Base-by-base conservation (phyloP, 2,888 invertebrate genomes). In the Drosophila birchii region DNA sequence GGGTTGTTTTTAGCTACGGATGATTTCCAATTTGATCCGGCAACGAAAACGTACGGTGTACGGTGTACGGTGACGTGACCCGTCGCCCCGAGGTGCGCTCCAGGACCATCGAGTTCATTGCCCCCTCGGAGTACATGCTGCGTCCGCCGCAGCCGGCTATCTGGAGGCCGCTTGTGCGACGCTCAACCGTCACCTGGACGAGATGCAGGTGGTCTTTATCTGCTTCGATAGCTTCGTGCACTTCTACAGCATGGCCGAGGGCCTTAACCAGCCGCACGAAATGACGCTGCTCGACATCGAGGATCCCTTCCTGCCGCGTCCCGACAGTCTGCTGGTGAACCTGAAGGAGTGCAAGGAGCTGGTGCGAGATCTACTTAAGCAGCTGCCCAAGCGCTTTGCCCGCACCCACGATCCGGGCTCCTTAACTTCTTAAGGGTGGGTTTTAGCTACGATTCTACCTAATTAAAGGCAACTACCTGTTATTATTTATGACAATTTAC, bases 91-190 rank as follows among this genome's bases (percentile, higher is more conserved):
- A 99, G 94, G 96, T 99, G 73, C 96, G 96, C 90, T 96, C 98
- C 3, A 97, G 98, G 62, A 99, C 99, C 2, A 98, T 99, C 74
- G 99, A 99, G 93, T 99, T 98, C 93, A 98, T 99, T 64, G 99
- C 99, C 29, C 98, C 99, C 60, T 96, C 98, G 12, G 99, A 99
- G 93, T 99, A 99, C 92, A 98, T 98, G 98, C 94, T 98, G 87
- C 95, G 99, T 61, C 98, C 99, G 36, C 99, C 99, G 18, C 99
- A 99, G 91, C 98, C 99, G 2, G 98, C 55, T 99, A 99, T 91
- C 93, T 91, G 16, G 94, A 95, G 92, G 94, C 96, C 51, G 96
- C 97, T 32, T 98, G 98, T 90, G 95, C 96, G 73, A 95, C 95
- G 1, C 93, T 99, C 38, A 93, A 95, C 64, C 95, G 96, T 32